These are phyloP conservation scores for Drosophila falleni DNA, from an alignment of 2,888 invertebrate species.

Conservation along the genomic window DNA sequence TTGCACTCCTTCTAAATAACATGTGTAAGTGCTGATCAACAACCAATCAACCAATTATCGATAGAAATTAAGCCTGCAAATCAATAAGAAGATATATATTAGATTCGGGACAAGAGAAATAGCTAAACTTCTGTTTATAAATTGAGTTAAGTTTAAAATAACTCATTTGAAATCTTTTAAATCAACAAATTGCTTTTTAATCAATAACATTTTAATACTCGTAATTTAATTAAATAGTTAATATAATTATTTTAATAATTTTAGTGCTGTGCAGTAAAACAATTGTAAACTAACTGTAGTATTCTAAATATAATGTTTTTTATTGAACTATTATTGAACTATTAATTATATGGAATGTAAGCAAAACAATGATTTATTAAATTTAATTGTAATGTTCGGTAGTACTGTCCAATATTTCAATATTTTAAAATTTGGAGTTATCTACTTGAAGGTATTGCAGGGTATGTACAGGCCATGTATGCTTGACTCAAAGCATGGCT, in stretches of 20 bases:
- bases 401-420: no score
- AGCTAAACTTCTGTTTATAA: neutral
- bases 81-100: neutral
- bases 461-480: neutral
- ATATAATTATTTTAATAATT: neutral
- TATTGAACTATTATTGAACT: no score
- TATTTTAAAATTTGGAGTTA: no score
- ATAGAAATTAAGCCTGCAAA: neutral
- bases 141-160: neutral
- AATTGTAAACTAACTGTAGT: no score
- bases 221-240: neutral
- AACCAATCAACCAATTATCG: neutral
- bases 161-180: neutral
- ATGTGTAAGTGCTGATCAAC: constrained; percentile 18
- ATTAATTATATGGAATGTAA: no score
- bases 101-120: neutral
- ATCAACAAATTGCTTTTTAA: neutral
- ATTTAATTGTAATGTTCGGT: no score
- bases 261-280: no score
- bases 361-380: no score
- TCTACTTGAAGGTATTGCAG: neutral
- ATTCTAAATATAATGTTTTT: no score
- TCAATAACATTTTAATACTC: neutral
- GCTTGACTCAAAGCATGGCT: constrained; percentile 32
- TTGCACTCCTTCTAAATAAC: neutral